Percentiles rank a stretch among this genome's conserved stretches.
These are phyloP conservation scores for Siphlonurus alternatus DNA, from an alignment of 2,888 invertebrate genomes.

Conservation along the genomic window DNA sequence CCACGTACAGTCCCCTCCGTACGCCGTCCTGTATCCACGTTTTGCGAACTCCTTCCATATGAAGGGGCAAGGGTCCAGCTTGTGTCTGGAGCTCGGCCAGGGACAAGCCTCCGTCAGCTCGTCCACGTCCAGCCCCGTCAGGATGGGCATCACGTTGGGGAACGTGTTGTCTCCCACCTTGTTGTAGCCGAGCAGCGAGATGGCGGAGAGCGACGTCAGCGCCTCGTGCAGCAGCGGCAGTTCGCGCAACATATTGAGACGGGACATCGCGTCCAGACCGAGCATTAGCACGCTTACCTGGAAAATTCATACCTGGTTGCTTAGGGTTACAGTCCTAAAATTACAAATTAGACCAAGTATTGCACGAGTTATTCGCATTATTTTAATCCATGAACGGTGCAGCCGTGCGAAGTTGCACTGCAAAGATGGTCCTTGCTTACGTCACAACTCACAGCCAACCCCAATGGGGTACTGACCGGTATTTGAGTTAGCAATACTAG, in stretches of 20 bases:
- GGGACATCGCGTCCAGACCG: conserved; percentile 72
- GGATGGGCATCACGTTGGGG: conserved; percentile 68
- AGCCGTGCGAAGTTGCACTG: too few relatives aligned
- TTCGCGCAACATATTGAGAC: conserved; percentile 67
- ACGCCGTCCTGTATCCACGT: conserved; percentile 56
- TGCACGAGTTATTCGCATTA: too few relatives aligned
- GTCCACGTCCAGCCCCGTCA: conserved; percentile 50
- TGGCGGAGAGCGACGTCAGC: conserved; percentile 38
- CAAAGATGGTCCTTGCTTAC: too few relatives aligned
- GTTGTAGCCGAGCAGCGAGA: conserved; percentile 75
- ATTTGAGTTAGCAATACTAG: too few relatives aligned
- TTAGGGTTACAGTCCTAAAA: too few relatives aligned
- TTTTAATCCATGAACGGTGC: too few relatives aligned
- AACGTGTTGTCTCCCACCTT: conserved; percentile 92
- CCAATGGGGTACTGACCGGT: too few relatives aligned
- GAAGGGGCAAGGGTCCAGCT: conserved; percentile 65
- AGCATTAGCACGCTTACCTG: conserved; percentile 6
- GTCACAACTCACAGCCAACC: too few relatives aligned
- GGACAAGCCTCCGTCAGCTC: conserved; percentile 44
- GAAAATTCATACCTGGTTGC: background rate
- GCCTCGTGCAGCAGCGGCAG: conserved; percentile 54
- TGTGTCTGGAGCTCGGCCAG: conserved; percentile 35
- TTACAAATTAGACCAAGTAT: too few relatives aligned
- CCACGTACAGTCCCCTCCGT: conserved; percentile 64
- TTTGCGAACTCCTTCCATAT: conserved; percentile 66